These are phyloP conservation scores for Peucedramus taeniatus DNA, from an alignment of 2,113 vertebrate species.

Conservation along the genomic window DNA sequence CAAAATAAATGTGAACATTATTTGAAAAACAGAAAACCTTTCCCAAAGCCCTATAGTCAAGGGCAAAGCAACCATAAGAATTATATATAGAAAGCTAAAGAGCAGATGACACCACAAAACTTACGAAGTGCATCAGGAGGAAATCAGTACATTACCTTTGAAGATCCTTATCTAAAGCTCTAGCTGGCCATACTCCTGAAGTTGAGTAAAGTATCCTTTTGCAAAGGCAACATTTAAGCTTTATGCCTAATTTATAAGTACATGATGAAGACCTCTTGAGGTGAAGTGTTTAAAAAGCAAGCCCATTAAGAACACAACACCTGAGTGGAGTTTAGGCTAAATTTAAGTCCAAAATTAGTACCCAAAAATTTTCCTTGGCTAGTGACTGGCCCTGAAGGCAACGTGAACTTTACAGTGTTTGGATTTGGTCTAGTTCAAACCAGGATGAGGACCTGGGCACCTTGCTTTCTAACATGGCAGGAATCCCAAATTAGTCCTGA, in stretches of 20 bases:
- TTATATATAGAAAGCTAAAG: not conserved
- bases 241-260: not conserved
- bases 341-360: not conserved
- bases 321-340: not conserved
- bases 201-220: not conserved
- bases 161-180: not conserved
- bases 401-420: not conserved
- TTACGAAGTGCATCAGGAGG: not conserved
- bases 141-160: not conserved
- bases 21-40: not conserved
- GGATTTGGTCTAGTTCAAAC: not conserved
- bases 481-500: not conserved
- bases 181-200: not conserved
- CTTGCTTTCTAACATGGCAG: not conserved
- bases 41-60: not conserved
- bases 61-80: not conserved
- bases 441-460: not conserved
- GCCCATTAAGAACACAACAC: not conserved
- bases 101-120: not conserved
- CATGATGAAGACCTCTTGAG: not conserved
- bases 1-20: not conserved
- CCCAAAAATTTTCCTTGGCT: not conserved
- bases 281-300: not conserved
- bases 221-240: not conserved
- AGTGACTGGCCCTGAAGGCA: not conserved